These are phyloP conservation scores for Amphiprion percula DNA, from an alignment of 2,113 vertebrate species.

Conservation along the genomic window DNA sequence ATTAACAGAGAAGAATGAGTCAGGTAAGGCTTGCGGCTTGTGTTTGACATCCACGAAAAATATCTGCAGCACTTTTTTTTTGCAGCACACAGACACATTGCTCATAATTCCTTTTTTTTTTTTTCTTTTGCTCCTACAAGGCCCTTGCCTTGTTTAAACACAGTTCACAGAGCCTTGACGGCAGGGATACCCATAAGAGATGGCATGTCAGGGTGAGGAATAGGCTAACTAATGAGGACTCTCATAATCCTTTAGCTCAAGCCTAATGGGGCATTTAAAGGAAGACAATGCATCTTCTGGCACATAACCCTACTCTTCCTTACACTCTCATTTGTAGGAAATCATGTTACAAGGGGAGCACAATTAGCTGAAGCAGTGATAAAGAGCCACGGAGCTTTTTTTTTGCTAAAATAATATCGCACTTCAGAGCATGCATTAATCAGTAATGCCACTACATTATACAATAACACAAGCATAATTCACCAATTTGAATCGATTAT, in stretches of 20 bases:
- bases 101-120: conserved; percentile 52
- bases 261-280: conserved; percentile 86
- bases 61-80: conserved; percentile 18
- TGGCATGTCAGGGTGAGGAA: conserved; percentile 82
- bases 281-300: conserved; percentile 85
- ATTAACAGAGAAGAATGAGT: conserved; percentile 27
- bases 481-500: conserved; percentile 37
- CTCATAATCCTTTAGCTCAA: conserved; percentile 84
- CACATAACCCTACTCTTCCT: conserved; percentile 75
- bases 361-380: conserved; percentile 82
- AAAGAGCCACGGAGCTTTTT: conserved; percentile 45
- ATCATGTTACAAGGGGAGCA: conserved; percentile 78
- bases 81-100: conserved; percentile 41
- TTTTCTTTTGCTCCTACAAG: conserved; percentile 39
- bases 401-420: conserved; percentile 58
- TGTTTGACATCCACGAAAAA: conserved; percentile 6
- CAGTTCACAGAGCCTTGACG: conserved; percentile 70
- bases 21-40: conserved; percentile 10
- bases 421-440: conserved; percentile 65
- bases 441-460: conserved; percentile 28
- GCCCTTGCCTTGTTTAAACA: conserved; percentile 75
- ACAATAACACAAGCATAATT: conserved; percentile 28
- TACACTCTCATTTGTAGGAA: conserved; percentile 82
- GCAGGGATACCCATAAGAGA: conserved; percentile 73
- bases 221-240: conserved; percentile 83